Conservation (phyloP, 2,888 invertebrate genomes). For the Leptura quadrifasciata region DNA sequence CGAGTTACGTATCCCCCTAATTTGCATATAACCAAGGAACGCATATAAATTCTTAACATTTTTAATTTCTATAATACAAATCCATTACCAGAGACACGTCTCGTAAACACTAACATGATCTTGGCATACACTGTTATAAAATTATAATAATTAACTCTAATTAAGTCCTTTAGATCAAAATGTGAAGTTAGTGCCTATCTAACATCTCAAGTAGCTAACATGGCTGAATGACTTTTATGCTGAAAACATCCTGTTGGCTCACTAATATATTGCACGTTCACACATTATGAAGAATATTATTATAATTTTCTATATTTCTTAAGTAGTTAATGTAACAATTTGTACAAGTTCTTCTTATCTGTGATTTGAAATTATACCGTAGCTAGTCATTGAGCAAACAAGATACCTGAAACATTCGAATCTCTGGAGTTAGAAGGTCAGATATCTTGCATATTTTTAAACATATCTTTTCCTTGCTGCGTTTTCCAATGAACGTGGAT, state of each 20-base stretch:
- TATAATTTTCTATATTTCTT: conserved; percentile 34
- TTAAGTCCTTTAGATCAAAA: conserved; percentile 46
- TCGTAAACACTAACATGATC: conserved; percentile 39
- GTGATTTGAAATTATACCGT: not conserved
- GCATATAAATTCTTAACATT: conserved; percentile 12
- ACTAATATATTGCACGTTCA: conserved; percentile 32
- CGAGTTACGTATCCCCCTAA: not conserved
- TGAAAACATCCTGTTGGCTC: conserved; percentile 34
- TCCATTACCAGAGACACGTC: conserved; percentile 9
- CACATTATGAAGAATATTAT: conserved; percentile 32
- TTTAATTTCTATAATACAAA: conserved; percentile 19
- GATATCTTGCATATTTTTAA: no score
- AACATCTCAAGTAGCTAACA: conserved; percentile 34
- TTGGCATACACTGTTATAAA: conserved; percentile 43
- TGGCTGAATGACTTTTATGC: conserved; percentile 33
- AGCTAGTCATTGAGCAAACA: not conserved
- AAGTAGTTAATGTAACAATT: conserved; percentile 19
- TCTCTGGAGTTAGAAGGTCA: no score
- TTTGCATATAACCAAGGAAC: conserved; percentile 18
- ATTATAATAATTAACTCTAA: conserved; percentile 46
- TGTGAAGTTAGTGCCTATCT: conserved; percentile 40
- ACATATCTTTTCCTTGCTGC: no score
- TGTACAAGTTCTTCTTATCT: not conserved
- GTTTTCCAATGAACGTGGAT: no score
- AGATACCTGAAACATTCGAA: no score